Percentiles rank a stretch among this genome's conserved stretches.
phyloP scores from a whole-genome alignment of 64 coral and sea anemone genomes.

The Stichodactyla mertensii region DNA sequence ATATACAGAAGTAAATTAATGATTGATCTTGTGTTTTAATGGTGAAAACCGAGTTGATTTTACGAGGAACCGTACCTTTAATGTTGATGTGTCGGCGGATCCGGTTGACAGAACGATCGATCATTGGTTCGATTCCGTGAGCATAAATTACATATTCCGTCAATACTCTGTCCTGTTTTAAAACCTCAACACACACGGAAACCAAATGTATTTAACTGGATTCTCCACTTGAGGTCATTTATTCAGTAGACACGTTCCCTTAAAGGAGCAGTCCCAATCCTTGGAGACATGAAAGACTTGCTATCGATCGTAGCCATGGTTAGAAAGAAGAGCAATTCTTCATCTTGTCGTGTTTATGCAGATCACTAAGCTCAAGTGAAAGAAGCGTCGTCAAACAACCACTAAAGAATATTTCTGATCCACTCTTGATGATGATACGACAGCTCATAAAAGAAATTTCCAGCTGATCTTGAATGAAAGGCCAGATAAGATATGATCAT shows the following conservation, averaged over 20 bases:
- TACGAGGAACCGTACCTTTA: no score
- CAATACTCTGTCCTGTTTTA: background rate
- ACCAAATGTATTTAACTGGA: conserved; percentile 9
- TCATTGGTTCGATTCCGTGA: background rate
- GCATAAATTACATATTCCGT: background rate
- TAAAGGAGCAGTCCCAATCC: background rate
- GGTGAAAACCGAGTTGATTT: no score
- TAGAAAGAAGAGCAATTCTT: background rate
- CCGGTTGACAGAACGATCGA: background rate
- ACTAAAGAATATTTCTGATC: background rate
- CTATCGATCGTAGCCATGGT: background rate
- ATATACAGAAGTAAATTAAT: no score
- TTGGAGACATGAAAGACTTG: background rate
- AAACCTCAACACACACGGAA: background rate
- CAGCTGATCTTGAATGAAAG: background rate
- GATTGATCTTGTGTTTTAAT: no score
- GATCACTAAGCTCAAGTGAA: background rate
- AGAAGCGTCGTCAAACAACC: background rate
- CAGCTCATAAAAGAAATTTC: background rate
- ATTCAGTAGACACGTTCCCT: background rate
- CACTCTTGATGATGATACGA: background rate
- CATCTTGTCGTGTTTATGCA: background rate
- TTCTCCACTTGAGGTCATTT: conserved; percentile 3
- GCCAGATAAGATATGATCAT: conserved; percentile 66
- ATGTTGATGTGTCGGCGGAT: background rate